Evolutionary conservation across 2,113 vertebrate species (phyloP).

Genomic region (Mohoua ochrocephala): DNA sequence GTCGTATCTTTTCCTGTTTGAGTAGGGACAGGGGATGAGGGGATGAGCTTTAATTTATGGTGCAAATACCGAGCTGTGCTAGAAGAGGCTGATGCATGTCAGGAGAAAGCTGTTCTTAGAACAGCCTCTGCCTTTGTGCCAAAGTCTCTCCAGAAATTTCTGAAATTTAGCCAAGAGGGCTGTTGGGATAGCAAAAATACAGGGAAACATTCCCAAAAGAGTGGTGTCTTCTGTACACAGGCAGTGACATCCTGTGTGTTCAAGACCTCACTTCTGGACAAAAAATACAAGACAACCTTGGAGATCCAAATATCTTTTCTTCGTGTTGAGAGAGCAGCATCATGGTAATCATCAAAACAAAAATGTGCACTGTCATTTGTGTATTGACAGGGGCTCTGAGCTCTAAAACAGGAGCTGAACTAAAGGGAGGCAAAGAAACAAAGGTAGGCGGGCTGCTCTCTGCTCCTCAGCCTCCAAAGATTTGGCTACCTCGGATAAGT

Average conservation of each 20-base stretch:
- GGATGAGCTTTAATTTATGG: not conserved
- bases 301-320: not conserved
- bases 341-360: not conserved
- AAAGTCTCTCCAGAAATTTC: not conserved
- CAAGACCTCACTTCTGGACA: not conserved
- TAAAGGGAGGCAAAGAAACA: not conserved
- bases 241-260: not conserved
- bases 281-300: not conserved
- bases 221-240: not conserved
- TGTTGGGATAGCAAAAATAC: not conserved
- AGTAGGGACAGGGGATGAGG: not conserved
- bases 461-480: not conserved
- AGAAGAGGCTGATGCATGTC: not conserved
- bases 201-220: not conserved
- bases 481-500: not conserved
- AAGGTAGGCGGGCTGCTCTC: not conserved
- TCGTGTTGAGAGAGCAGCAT: not conserved
- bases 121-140: not conserved
- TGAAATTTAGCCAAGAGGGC: not conserved
- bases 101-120: not conserved
- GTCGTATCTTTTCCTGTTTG: not conserved
- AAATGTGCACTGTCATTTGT: not conserved
- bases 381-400: not conserved
- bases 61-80: not conserved
- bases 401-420: not conserved